Percentiles rank a stretch among this genome's conserved stretches.
phyloP scores from a whole-genome alignment of 2,797 vertebrate species.

The Tympanoctomys barrerae region DNA sequence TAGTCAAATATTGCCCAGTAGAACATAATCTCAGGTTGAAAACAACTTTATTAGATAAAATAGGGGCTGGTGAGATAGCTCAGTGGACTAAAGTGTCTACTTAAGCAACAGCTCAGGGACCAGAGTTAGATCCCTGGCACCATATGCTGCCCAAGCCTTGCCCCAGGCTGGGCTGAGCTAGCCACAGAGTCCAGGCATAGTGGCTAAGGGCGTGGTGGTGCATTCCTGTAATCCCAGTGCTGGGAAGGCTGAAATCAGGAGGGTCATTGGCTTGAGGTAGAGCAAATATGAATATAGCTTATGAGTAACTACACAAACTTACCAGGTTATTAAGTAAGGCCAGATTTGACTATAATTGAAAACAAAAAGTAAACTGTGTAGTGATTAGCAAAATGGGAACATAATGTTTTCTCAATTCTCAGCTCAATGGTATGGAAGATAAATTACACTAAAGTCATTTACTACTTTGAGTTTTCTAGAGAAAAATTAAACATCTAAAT shows the following conservation, averaged over 20 bases:
- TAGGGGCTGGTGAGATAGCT: no score
- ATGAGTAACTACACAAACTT: background rate
- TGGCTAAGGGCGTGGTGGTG: no score
- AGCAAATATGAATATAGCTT: background rate
- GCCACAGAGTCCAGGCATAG: no score
- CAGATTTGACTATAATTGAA: background rate
- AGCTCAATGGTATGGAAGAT: background rate
- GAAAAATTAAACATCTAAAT: conserved; percentile 59
- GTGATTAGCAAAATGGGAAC: background rate
- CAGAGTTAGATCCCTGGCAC: no score
- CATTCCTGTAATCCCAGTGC: no score
- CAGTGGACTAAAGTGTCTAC: no score
- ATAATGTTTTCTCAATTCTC: background rate
- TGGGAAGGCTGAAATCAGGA: no score
- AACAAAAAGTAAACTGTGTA: background rate
- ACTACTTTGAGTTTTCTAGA: conserved; percentile 35
- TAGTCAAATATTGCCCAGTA: background rate
- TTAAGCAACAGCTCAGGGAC: no score
- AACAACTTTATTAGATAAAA: background rate
- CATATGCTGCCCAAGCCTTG: no score
- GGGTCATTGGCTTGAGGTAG: background rate
- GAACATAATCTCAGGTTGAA: background rate
- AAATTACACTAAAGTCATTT: conserved; percentile 31
- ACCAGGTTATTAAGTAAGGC: background rate
- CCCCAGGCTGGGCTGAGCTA: no score